phyloP scores from a whole-genome alignment of 1,140 invertebrate genomes.

The Drosophila arizonae region DNA sequence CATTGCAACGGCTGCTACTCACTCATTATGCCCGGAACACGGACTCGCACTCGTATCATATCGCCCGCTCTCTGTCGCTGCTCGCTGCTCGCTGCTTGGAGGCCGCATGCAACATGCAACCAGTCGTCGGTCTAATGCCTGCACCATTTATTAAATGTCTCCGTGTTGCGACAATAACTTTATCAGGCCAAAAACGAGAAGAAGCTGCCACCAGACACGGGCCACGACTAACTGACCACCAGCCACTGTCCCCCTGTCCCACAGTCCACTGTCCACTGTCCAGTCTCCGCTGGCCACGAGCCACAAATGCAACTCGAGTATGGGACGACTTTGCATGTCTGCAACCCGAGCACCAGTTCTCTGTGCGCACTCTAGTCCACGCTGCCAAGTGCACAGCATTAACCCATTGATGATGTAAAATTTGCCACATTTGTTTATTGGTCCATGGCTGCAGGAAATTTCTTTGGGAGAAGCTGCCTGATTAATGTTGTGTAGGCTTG shows the following conservation, averaged over 20 bases:
- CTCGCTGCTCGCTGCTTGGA: constrained; percentile 1
- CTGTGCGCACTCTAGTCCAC: constrained; percentile 24
- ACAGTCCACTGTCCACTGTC: constrained; percentile 17
- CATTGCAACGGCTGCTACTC: constrained; percentile 75
- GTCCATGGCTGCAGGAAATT: not conserved
- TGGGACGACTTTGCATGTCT: constrained; percentile 62
- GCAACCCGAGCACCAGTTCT: constrained; percentile 57
- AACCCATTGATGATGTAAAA: constrained; percentile 49
- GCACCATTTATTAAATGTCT: constrained; percentile 82
- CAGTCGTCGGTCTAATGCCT: constrained; percentile 73
- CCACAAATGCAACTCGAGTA: constrained; percentile 19
- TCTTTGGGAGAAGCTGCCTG: not conserved
- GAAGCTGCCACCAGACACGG: constrained; percentile 38
- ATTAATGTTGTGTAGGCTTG: not conserved
- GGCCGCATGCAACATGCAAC: constrained; percentile 72
- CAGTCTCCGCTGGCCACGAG: constrained; percentile 21
- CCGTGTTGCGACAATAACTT: constrained; percentile 81
- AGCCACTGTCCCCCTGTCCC: constrained; percentile 10
- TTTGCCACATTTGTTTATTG: constrained; percentile 2
- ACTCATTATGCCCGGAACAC: constrained; percentile 72
- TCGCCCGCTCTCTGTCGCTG: constrained; percentile 38
- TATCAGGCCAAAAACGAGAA: constrained; percentile 65
- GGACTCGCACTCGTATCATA: constrained; percentile 67
- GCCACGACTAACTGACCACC: constrained; percentile 12
- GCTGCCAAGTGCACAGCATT: constrained; percentile 65